Evolutionary conservation across 1,140 invertebrate genomes (phyloP), one percentile per base, ranked within the genome.

Genomic region (Drepana arcuata): DNA sequence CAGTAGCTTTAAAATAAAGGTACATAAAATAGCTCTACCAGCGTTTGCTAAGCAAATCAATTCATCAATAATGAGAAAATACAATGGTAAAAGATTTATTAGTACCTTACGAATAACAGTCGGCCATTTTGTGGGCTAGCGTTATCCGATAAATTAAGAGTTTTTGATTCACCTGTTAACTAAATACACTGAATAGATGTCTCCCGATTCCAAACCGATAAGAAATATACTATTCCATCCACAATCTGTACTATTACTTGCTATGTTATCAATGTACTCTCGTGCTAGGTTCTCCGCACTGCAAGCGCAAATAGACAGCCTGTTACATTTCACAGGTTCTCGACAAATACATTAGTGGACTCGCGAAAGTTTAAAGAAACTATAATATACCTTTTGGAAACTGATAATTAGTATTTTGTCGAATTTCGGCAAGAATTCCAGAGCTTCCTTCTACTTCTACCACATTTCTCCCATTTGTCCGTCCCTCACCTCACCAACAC

Each of bases 101-200:
- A 34, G 29, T 82, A 82, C 77, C 74, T 82, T 78, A 82, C 74
- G 77, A 82, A 81, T 73, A 81, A 79, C 72, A 79, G 78, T 78
- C 78, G 78, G 78, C 78, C 78, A 82, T 82, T 71, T 82, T 82
- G 78, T 78, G 65, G 72, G 67, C 78, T 82, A 47, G 74, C 78
- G 74, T 82, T 82, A 79, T 79, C 72, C 74, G 72, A 77, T 63
- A 74, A 69, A 61, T 62, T 70, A 69, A 38, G 51, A 63, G 50
- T 65, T 62, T 67, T 67, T 56, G 41, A 45, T 62, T 61, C 64
- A 62, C 62, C 57, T 48, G 30, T 60, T 44, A 61, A 49, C 57
- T 40, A 60, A 62, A 47, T 56, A 36, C 51, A 55, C 57, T 28
- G 59, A 58, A 49, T 40, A 51, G 26, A 48, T 16, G 34, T 48